Percentiles rank a stretch among this genome's conserved stretches.
phyloP scores from a whole-genome alignment of 2,888 invertebrate species.

The Schizotus pectinicornis region DNA sequence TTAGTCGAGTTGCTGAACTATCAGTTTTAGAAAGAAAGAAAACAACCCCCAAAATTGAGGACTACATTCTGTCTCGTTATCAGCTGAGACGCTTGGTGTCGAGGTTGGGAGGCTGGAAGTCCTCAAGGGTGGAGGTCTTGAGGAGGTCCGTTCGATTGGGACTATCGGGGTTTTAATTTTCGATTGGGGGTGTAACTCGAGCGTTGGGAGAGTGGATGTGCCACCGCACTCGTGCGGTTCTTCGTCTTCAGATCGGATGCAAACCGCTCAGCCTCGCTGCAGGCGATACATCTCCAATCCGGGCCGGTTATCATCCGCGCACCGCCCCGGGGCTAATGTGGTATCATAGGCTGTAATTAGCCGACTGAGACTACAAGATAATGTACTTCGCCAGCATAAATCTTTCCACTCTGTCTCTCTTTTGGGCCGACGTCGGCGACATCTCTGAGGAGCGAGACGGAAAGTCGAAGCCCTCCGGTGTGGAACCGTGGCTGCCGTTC shows the following conservation, averaged over 20 bases:
- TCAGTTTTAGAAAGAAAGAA: background rate
- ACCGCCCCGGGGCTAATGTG: slow-evolving; percentile 61
- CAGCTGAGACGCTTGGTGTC: no score
- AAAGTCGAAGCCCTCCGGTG: slow-evolving; percentile 41
- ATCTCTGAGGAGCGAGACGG: slow-evolving; percentile 37
- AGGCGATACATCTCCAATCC: slow-evolving; percentile 54
- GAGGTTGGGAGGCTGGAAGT: no score
- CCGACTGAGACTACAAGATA: slow-evolving; percentile 64
- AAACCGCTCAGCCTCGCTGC: slow-evolving; percentile 53
- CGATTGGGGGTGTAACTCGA: no score
- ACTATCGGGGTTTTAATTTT: no score
- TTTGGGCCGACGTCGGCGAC: slow-evolving; percentile 41
- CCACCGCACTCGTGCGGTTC: slow-evolving; percentile 43
- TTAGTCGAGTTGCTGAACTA: no score
- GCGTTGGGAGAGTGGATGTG: slow-evolving; percentile 11
- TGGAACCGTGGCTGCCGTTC: slow-evolving; percentile 41
- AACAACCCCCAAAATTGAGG: background rate
- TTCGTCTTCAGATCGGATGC: slow-evolving; percentile 50
- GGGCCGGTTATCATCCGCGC: slow-evolving; percentile 54
- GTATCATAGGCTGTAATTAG: slow-evolving; percentile 64
- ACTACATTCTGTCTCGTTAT: background rate
- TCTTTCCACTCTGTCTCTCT: slow-evolving; percentile 55
- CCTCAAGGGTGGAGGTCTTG: no score
- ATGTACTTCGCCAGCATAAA: slow-evolving; percentile 63
- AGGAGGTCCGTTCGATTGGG: no score